These are phyloP conservation scores for Enteromius unitaeniatus DNA, from an alignment of 2,797 vertebrate species.

Conservation along the genomic window DNA sequence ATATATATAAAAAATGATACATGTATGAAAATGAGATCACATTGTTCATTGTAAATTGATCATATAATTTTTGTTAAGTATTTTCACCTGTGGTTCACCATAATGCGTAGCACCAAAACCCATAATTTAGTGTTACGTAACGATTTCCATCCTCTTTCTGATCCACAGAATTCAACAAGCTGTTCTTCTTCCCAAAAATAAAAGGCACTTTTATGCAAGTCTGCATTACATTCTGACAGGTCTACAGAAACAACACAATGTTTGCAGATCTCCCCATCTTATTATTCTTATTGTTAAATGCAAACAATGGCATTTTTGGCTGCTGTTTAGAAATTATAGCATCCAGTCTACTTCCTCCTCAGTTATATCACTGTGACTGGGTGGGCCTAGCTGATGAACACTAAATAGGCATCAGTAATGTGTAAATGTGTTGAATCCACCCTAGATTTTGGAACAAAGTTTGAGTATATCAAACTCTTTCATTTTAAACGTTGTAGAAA, in stretches of 20 bases:
- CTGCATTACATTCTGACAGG: not conserved
- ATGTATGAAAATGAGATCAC: not conserved
- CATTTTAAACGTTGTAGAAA: not conserved
- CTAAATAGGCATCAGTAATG: not conserved
- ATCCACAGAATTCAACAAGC: not conserved
- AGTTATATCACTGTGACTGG: not conserved
- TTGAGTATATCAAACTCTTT: no score
- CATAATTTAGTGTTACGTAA: not conserved
- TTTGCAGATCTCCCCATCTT: not conserved
- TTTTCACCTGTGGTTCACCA: not conserved
- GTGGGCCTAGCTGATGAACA: not conserved
- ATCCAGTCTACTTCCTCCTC: not conserved
- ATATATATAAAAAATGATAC: not conserved
- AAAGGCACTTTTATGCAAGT: not conserved
- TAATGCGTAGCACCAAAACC: not conserved
- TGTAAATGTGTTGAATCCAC: not conserved
- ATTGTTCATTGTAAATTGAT: not conserved
- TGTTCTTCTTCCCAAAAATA: not conserved
- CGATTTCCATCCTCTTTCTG: not conserved
- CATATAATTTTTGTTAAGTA: not conserved
- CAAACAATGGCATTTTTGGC: not conserved
- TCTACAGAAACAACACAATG: not conserved
- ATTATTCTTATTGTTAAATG: conserved; percentile 6
- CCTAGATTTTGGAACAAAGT: no score
- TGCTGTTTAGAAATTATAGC: not conserved